Base-by-base conservation (phyloP, 1,140 invertebrate genomes). In the Hyphantria cunea region DNA sequence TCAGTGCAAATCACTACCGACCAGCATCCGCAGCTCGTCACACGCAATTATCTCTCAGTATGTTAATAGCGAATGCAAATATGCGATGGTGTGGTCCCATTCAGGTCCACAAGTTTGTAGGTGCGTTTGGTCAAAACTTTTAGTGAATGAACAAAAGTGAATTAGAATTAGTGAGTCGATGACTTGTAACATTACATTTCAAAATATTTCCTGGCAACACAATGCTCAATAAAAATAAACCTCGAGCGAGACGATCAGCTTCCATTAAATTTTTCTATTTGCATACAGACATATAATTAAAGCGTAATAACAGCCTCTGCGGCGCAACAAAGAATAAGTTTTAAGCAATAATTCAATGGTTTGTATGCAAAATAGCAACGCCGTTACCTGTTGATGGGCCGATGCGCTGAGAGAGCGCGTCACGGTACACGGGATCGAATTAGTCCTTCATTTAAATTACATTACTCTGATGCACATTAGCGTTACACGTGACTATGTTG, bases 311-410 rank as follows among this genome's bases (percentile, higher is more conserved):
- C 82, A 82, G 80, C 76, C 76, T 82, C 79, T 80, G 86, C 89
- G 82, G 81, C 80, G 86, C 85, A 90, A 90, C 88, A 84, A 82
- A 85, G 87, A 89, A 88, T 90, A 84, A 88, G 80, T 90, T 89
- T 90, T 89, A 72, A 89, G 86, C 84, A 90, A 88, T 90, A 88
- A 90, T 86, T 86, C 86, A 89, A 90, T 90, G 86, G 85, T 88
- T 87, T 84, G 84, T 89, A 90, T 89, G 88, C 86, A 90, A 90
- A 90, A 90, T 86, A 89, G 79, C 73, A 76, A 62, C 79, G 74
- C 82, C 83, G 87, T 88, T 88, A 88, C 85, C 78, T 86, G 87
- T 84, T 86, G 85, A 88, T 88, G 84, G 79, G 79, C 81, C 72
- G 76, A 71, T 80, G 84, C 80, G 72, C 73, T 74, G 77, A 74